These are phyloP conservation scores for Gadus macrocephalus DNA, from an alignment of 2,113 vertebrate species.

Conservation along the genomic window DNA sequence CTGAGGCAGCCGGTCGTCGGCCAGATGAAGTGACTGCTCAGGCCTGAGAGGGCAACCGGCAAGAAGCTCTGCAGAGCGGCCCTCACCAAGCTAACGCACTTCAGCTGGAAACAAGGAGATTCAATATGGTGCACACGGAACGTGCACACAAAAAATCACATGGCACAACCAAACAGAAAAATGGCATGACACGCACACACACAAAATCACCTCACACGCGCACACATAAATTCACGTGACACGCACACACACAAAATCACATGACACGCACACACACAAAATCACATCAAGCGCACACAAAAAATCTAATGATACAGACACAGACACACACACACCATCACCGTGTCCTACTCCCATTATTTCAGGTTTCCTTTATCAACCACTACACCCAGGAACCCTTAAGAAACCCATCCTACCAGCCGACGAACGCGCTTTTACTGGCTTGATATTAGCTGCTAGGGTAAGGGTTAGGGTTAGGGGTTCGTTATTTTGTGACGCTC, in stretches of 20 bases:
- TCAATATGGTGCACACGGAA: slow-evolving; percentile 11
- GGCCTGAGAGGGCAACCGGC: slow-evolving; percentile 20
- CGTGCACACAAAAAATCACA: slow-evolving; percentile 6
- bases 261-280: too few relatives aligned
- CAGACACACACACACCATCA: neutral
- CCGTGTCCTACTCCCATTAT: neutral
- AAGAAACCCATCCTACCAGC: too few relatives aligned
- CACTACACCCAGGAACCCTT: too few relatives aligned
- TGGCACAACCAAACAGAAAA: slow-evolving; percentile 1
- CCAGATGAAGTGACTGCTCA: slow-evolving; percentile 44
- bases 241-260: neutral
- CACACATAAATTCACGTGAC: slow-evolving; percentile 6
- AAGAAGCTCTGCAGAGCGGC: slow-evolving; percentile 14
- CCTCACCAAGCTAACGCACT: slow-evolving; percentile 14
- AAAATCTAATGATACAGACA: too few relatives aligned
- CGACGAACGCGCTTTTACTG: too few relatives aligned
- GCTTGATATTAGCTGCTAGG: too few relatives aligned
- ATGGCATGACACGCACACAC: slow-evolving; percentile 5
- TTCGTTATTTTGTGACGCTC: too few relatives aligned
- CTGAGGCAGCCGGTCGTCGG: slow-evolving; percentile 42
- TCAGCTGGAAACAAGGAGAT: slow-evolving; percentile 24
- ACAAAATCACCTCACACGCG: slow-evolving; percentile 3
- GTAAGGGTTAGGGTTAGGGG: too few relatives aligned
- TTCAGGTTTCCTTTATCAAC: too few relatives aligned
- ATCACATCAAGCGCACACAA: too few relatives aligned